Conservation (phyloP, 2,797 vertebrate genomes). For the Myioborus melanocephalus region DNA sequence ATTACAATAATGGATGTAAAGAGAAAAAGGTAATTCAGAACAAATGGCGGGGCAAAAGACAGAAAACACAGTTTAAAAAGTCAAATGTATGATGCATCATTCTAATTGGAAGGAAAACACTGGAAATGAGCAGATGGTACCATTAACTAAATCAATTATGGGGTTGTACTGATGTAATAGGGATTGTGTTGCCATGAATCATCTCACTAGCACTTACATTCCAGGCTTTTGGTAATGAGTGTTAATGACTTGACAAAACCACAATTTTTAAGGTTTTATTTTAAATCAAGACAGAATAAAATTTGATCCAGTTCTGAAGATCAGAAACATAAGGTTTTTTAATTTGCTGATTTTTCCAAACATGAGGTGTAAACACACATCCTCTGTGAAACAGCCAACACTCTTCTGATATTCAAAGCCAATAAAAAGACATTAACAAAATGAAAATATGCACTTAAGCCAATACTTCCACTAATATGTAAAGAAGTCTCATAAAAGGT, state of each 20-base stretch:
- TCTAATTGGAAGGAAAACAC: constrained; percentile 4
- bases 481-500: not conserved
- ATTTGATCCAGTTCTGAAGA: not conserved
- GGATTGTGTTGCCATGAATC: not conserved
- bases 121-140: constrained; percentile 38
- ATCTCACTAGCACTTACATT: not conserved
- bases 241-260: not conserved
- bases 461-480: not conserved
- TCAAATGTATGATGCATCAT: not conserved
- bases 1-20: not conserved
- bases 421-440: not conserved
- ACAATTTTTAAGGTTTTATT: not conserved
- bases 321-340: not conserved
- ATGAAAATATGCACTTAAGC: not conserved
- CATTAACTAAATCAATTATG: constrained; percentile 41
- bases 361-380: not conserved
- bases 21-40: not conserved
- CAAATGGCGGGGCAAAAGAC: not conserved
- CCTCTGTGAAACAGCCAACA: not conserved
- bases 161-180: not conserved
- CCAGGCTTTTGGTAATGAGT: not conserved
- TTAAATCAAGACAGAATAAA: not conserved
- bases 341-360: not conserved
- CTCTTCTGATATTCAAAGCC: not conserved
- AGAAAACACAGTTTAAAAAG: not conserved